Evolutionary conservation across 2,888 invertebrate genomes (phyloP).

Genomic region (Dione vanillae): DNA sequence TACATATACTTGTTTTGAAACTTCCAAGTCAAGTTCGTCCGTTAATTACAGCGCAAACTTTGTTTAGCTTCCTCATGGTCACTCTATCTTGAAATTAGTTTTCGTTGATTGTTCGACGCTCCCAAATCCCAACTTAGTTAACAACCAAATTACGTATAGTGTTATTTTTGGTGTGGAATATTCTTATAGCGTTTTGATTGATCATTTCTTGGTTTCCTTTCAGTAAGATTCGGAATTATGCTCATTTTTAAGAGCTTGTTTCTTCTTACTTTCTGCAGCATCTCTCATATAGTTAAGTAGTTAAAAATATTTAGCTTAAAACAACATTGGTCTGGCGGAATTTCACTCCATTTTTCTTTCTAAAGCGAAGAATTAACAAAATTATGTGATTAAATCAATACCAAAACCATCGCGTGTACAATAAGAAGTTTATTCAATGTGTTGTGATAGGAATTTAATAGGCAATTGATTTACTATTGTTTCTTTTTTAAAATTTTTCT

Average conservation of each 20-base stretch:
- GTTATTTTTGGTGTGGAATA: conserved; percentile 20
- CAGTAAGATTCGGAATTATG: too few species aligned
- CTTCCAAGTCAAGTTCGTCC: conserved; percentile 15
- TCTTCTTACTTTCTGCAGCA: too few species aligned
- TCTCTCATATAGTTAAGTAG: too few species aligned
- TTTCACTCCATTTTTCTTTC: background rate
- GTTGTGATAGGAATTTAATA: too few species aligned
- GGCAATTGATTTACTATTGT: too few species aligned
- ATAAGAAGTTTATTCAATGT: background rate
- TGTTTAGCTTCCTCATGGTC: conserved; percentile 27
- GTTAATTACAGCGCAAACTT: conserved; percentile 21
- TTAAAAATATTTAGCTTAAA: too few species aligned
- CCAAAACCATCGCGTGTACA: background rate
- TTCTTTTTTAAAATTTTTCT: too few species aligned
- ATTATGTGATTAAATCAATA: background rate
- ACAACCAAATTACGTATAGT: conserved; percentile 34
- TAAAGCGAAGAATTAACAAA: background rate
- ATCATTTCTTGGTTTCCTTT: background rate
- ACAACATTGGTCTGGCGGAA: too few species aligned
- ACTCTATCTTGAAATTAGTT: conserved; percentile 44
- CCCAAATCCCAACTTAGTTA: conserved; percentile 56
- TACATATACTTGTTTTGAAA: conserved; percentile 6
- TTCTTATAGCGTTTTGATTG: conserved; percentile 6
- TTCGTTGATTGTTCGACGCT: conserved; percentile 49
- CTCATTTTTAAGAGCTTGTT: too few species aligned